Conservation (phyloP, 2,113 vertebrate species). For the Stictonetta naevosa region DNA sequence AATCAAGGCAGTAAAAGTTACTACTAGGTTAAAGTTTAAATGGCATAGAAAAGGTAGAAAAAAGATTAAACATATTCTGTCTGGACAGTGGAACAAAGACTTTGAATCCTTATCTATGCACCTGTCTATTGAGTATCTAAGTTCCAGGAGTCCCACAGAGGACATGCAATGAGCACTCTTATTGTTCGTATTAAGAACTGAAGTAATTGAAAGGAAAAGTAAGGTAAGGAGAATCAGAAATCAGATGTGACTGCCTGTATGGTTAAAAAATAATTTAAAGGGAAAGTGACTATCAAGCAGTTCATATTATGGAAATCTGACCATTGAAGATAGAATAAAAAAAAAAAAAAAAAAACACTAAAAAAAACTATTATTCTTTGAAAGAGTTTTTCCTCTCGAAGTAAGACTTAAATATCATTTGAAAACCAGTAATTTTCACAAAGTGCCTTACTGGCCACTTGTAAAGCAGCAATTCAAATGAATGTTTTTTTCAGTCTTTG, state of each 20-base stretch:
- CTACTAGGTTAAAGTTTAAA: constrained; percentile 88
- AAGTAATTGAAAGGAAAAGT: constrained; percentile 86
- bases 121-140: constrained; percentile 77
- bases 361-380: constrained; percentile 76
- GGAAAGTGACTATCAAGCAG: constrained; percentile 80
- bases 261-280: constrained; percentile 84
- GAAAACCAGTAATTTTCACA: constrained; percentile 70
- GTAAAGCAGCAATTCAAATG: constrained; percentile 53
- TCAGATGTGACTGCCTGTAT: constrained; percentile 75
- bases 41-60: constrained; percentile 81
- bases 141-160: constrained; percentile 76
- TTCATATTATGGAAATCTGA: constrained; percentile 82
- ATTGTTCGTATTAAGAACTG: constrained; percentile 82
- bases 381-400: constrained; percentile 71
- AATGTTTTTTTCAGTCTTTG: constrained; percentile 50
- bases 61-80: constrained; percentile 82
- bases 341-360: constrained; percentile 61
- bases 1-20: constrained; percentile 85
- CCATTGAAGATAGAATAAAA: constrained; percentile 74
- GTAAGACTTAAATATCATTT: constrained; percentile 71
- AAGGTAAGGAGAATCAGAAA: constrained; percentile 77
- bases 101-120: constrained; percentile 78
- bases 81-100: constrained; percentile 83
- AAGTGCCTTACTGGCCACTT: constrained; percentile 58
- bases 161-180: constrained; percentile 72